Evolutionary conservation across 2,888 invertebrate genomes (phyloP), one percentile per base, ranked within the genome.

Genomic region (Apocheima hispidaria): DNA sequence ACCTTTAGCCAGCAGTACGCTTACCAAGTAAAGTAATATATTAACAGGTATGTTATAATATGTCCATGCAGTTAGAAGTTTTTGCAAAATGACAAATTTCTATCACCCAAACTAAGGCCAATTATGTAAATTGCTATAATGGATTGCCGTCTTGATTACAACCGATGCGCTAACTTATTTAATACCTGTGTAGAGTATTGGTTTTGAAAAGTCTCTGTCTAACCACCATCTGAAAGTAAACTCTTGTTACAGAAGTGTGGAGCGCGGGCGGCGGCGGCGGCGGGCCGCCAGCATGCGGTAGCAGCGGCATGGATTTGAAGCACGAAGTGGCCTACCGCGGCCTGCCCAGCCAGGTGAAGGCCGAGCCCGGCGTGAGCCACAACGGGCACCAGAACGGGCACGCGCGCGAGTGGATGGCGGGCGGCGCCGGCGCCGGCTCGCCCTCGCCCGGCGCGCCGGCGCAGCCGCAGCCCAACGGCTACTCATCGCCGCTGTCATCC

Each of bases 401-500:
- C 84, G 90, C 88, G 63, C 81, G 92, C 23, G 92, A 92, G 66
- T 92, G 92, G 92, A 90, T 89, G 94, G 88, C 90, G 90, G 90
- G 93, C 84, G 89, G 88, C 40, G 79, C 77, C 41, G 90, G 79
- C 87, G 95, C 88, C 81, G 95, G 86, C 72, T 96, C 89, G 21
- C 88, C 91, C 14, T 95, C 95, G n/a, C 95, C 95, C 12, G 95
- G 95, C 12, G 95, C 95, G 55, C 94, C 95, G 10, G 86, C 90
- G 63, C 94, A 93, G 80, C 93, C 93, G 21, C 94, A 93, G 78
- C 93, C 94, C 70, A 95, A 94, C 81, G 97, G 97, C 56, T 97
- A 97, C 87, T 96, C 97, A 52, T 97, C 97, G 71, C 97, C 97
- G 18, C 95, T 97, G 93, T 97, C 97, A 54, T 96, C 96, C 16